Base-by-base conservation (phyloP, 2,888 invertebrate species). In the Epirrhoe alternata region DNA sequence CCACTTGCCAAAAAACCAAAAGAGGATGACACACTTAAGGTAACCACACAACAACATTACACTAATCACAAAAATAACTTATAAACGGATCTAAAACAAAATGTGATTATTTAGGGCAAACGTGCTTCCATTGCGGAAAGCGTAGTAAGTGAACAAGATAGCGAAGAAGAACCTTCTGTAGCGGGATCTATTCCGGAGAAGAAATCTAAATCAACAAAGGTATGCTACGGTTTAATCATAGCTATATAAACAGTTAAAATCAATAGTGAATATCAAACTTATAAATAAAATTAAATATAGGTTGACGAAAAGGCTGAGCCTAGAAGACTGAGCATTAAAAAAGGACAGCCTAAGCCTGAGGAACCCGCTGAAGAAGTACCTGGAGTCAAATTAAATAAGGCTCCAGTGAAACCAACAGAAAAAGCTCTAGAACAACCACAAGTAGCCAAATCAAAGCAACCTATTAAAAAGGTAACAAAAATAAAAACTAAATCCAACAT, bases 1-100 rank as follows among this genome's bases (percentile, higher is more conserved):
- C 93, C 94, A 77, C 86, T 92, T 55, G 89, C 88, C 84, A 94
- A 94, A 92, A 93, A 89, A 87, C 80, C 83, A 61, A 94, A 88
- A 87, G 89, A 90, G 80, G 91, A 88, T 81, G 86, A 87, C 76
- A 88, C 88, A 80, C 87, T 83, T 47, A 87, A 93, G 93, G 93
- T 93, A 93, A 90, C 73, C 83, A 83, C 79, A 79, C 66, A 55
- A 84, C 81, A 83, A 82, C 80, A 82, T 75, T 77, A 76, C 68
- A 82, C 79, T 80, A 63, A 31, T 56, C 61, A 52, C 47, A 17
- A 7, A 12, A 62, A 58, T 61, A 53, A 35, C 6, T 31, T 58
- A 66, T 71, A 45, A 6, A 17, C n/a, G 45, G 16, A 30, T 16
- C 50, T 62, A 45, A 66, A 64, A 58, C 57, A 35, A 58, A 66